phyloP scores from a whole-genome alignment of 2,888 invertebrate genomes.

The Protophormia terraenovae region DNA sequence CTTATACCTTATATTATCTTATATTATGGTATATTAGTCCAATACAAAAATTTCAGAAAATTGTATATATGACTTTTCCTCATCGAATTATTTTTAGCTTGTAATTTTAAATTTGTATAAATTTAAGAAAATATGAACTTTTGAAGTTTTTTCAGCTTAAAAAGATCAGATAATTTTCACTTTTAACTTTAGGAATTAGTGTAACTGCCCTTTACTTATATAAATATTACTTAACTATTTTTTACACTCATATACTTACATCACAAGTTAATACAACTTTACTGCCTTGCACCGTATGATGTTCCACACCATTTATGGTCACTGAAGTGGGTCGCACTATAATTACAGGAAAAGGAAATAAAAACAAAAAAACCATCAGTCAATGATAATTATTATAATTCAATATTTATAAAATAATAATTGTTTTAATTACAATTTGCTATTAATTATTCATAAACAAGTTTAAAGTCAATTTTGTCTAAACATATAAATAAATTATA shows the following conservation, averaged over 20 bases:
- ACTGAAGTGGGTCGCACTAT: constrained; percentile 92
- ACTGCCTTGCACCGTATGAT: constrained; percentile 90
- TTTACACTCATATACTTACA: constrained; percentile 74
- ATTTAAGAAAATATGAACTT: too few relatives aligned
- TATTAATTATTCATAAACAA: constrained; percentile 71
- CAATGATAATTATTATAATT: constrained; percentile 15
- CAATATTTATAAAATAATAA: background rate
- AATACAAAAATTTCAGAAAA: too few relatives aligned
- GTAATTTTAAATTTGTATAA: too few relatives aligned
- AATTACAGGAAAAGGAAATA: constrained; percentile 72
- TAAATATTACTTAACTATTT: background rate
- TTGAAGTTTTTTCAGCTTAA: too few relatives aligned
- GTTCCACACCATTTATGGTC: constrained; percentile 88
- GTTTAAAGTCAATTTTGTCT: constrained; percentile 22
- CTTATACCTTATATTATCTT: too few relatives aligned
- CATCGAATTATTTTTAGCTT: too few relatives aligned
- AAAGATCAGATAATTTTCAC: too few relatives aligned
- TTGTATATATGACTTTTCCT: too few relatives aligned
- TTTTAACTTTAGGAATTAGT: background rate
- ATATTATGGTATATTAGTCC: too few relatives aligned
- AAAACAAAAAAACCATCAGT: constrained; percentile 53
- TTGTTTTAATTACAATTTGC: constrained; percentile 15
- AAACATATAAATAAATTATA: constrained; percentile 22
- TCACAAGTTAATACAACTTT: constrained; percentile 89
- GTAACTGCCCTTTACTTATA: background rate